Evolutionary conservation across 1,140 invertebrate species (phyloP).

Genomic region (Psilanteris sp.): DNA sequence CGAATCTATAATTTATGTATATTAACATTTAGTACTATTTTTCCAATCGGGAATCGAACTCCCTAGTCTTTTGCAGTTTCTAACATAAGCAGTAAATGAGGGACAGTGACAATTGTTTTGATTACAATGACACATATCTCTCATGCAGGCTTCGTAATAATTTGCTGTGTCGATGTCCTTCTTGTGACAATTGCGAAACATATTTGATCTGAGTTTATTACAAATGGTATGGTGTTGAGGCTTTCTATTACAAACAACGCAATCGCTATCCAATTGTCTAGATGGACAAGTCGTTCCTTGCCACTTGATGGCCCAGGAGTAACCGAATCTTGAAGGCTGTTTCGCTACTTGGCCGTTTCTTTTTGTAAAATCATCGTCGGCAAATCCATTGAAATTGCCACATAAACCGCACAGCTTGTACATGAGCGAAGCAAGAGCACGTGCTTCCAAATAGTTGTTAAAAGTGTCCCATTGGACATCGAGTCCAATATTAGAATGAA

Average conservation of each 20-base stretch:
- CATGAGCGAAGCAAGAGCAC: neutral
- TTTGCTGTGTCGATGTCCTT: neutral
- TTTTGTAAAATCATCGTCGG: conserved; percentile 37
- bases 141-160: conserved; percentile 32
- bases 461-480: conserved; percentile 15
- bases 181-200: conserved; percentile 21
- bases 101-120: conserved; percentile 38
- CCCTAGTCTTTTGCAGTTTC: conserved; percentile 17
- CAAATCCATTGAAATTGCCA: conserved; percentile 38
- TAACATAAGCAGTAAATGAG: conserved; percentile 23
- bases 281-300: conserved; percentile 7
- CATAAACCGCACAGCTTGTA: conserved; percentile 42
- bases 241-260: conserved; percentile 4
- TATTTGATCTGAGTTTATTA: conserved; percentile 20
- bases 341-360: conserved; percentile 16
- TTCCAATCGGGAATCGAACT: conserved; percentile 15
- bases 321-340: conserved; percentile 5
- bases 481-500: neutral
- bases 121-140: conserved; percentile 27
- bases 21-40: conserved; percentile 17
- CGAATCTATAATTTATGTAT: neutral
- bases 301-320: conserved; percentile 41
- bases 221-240: conserved; percentile 19
- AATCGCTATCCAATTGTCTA: conserved; percentile 13
- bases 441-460: conserved; percentile 16